These are phyloP conservation scores for Tragelaphus strepsiceros DNA, from an alignment of 2,113 vertebrate species.

Conservation along the genomic window DNA sequence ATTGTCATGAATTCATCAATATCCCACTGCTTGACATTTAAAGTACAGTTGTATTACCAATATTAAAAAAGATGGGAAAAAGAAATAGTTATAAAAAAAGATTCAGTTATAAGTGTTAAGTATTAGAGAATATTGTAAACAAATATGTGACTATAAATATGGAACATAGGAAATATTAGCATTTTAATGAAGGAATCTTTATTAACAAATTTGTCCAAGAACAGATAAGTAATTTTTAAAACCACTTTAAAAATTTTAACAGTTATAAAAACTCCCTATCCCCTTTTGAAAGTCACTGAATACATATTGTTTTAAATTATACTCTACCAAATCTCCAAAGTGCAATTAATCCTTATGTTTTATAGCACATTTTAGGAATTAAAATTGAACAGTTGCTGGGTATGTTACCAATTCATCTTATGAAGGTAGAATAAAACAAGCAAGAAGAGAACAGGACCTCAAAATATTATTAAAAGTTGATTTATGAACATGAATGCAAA, in stretches of 20 bases:
- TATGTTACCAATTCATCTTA: background rate
- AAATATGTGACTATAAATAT: background rate
- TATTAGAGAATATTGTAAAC: background rate
- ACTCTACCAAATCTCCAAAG: background rate
- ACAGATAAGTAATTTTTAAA: background rate
- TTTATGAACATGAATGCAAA: background rate
- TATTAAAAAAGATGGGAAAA: background rate
- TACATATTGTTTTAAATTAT: background rate
- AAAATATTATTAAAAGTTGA: background rate
- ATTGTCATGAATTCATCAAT: background rate
- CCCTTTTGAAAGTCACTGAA: background rate
- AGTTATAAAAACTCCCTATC: background rate
- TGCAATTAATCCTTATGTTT: background rate
- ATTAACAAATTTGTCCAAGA: background rate
- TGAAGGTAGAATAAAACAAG: background rate
- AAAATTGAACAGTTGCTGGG: background rate
- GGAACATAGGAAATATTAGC: background rate
- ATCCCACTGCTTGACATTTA: background rate
- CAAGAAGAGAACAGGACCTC: background rate
- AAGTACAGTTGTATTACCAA: background rate
- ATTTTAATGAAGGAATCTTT: background rate
- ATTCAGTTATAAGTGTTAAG: background rate
- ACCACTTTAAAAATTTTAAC: background rate
- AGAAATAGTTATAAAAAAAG: background rate
- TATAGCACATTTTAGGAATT: background rate